Percentiles rank a stretch among this genome's conserved stretches.
phyloP scores from a whole-genome alignment of 2,888 invertebrate species.

The Silvanus unidentatus region DNA sequence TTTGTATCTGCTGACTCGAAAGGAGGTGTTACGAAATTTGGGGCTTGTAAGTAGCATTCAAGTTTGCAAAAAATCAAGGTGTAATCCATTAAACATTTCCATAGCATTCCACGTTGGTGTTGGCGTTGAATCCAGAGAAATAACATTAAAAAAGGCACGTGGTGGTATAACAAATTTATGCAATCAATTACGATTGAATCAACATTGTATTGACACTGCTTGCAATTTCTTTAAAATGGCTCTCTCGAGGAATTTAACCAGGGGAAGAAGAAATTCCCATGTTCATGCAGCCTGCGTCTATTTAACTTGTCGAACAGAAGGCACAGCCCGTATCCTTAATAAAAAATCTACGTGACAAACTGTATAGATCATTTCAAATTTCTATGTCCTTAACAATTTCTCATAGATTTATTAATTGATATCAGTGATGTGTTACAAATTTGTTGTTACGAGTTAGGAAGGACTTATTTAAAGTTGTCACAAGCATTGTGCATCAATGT shows the following conservation, averaged over 20 bases:
- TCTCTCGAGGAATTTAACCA: slow-evolving; percentile 72
- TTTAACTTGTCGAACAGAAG: slow-evolving; percentile 91
- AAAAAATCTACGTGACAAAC: not conserved
- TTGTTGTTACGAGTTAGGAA: slow-evolving; percentile 91
- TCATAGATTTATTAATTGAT: slow-evolving; percentile 87
- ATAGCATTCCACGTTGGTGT: slow-evolving; percentile 71
- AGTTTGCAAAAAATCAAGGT: not conserved
- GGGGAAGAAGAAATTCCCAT: slow-evolving; percentile 83
- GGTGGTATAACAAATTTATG: slow-evolving; percentile 80
- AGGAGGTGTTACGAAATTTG: slow-evolving; percentile 76
- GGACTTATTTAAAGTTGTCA: slow-evolving; percentile 84
- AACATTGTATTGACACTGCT: slow-evolving; percentile 89
- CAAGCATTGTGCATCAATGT: slow-evolving; percentile 85
- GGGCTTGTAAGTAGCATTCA: slow-evolving; percentile 55
- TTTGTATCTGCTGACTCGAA: slow-evolving; percentile 88
- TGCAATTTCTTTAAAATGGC: slow-evolving; percentile 93
- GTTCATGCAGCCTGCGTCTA: slow-evolving; percentile 97
- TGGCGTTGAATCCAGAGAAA: slow-evolving; percentile 85
- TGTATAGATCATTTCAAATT: not conserved
- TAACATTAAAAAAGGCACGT: slow-evolving; percentile 83
- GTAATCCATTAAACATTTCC: slow-evolving; percentile 15
- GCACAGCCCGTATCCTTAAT: slow-evolving; percentile 72
- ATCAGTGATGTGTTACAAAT: slow-evolving; percentile 97
- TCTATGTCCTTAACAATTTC: not conserved
- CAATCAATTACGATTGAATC: slow-evolving; percentile 79